These are phyloP conservation scores for Acipenser oxyrinchus DNA, from an alignment of 2,797 vertebrate genomes.

Conservation along the genomic window DNA sequence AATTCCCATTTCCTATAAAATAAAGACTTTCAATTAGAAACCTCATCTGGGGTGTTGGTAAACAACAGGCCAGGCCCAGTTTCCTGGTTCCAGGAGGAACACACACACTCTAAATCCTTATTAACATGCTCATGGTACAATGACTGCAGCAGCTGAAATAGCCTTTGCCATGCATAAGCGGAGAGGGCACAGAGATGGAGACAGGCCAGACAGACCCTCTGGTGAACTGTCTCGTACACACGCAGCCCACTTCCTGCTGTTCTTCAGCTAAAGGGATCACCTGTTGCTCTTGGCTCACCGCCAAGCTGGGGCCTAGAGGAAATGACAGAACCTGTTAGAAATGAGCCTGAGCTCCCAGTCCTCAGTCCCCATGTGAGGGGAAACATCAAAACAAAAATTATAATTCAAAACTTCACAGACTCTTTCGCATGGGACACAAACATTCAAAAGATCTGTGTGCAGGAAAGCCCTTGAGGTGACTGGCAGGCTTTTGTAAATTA, in stretches of 20 bases:
- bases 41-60: neutral
- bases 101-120: neutral
- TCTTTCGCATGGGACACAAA: neutral
- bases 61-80: neutral
- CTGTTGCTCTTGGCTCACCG: conserved; percentile 78
- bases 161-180: conserved; percentile 11
- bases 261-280: conserved; percentile 70
- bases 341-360: conserved; percentile 64
- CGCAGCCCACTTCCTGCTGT: conserved; percentile 71
- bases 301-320: conserved; percentile 71
- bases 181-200: conserved; percentile 49
- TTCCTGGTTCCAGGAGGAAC: conserved; percentile 1
- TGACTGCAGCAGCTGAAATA: conserved; percentile 1
- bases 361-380: conserved; percentile 38
- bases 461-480: neutral
- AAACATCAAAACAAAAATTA: conserved; percentile 35
- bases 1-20: neutral
- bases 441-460: neutral
- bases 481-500: neutral
- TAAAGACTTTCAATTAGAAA: neutral
- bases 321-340: conserved; percentile 78
- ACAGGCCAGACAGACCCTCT: conserved; percentile 61
- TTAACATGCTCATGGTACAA: conserved; percentile 3
- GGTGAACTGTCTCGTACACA: conserved; percentile 59
- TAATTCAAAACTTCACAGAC: neutral